phyloP scores from a whole-genome alignment of 1,140 invertebrate genomes.

The Drosophila pseudoobscura region DNA sequence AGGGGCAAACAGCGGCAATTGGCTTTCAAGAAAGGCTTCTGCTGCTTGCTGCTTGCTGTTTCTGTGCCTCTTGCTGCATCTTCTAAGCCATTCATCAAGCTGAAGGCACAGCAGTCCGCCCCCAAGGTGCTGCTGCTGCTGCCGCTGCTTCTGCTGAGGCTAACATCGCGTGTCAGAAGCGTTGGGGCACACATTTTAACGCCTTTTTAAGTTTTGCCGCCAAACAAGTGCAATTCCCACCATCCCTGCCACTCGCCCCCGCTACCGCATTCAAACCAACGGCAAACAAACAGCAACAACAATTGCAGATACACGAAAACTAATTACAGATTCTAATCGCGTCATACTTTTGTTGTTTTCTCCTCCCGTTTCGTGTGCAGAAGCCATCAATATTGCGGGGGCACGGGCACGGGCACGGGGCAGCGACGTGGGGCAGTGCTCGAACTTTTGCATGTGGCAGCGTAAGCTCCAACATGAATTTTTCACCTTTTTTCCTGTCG shows the following conservation, averaged over 20 bases:
- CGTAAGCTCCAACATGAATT: slow-evolving; percentile 31
- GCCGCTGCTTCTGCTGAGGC: neutral
- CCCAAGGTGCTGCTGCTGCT: slow-evolving; percentile 22
- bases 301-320: slow-evolving; percentile 82
- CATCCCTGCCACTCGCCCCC: neutral
- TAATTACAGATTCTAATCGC: slow-evolving; percentile 83
- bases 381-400: slow-evolving; percentile 73
- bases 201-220: slow-evolving; percentile 80
- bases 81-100: slow-evolving; percentile 62
- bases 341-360: slow-evolving; percentile 64
- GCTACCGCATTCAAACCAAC: slow-evolving; percentile 4
- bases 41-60: slow-evolving; percentile 16
- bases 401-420: neutral
- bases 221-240: slow-evolving; percentile 79
- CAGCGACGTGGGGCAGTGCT: neutral
- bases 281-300: slow-evolving; percentile 47
- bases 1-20: slow-evolving; percentile 54
- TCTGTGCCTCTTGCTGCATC: slow-evolving; percentile 42
- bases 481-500: slow-evolving; percentile 59
- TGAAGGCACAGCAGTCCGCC: slow-evolving; percentile 41
- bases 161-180: slow-evolving; percentile 70
- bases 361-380: slow-evolving; percentile 64
- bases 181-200: slow-evolving; percentile 73
- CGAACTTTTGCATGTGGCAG: slow-evolving; percentile 53
- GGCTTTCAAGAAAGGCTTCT: slow-evolving; percentile 52